A percentile compares a stretch with the other conserved stretches of the same genome.
Evolutionary conservation across 2,888 invertebrate genomes (phyloP).

Genomic region (Pardosa pseudoannulata): DNA sequence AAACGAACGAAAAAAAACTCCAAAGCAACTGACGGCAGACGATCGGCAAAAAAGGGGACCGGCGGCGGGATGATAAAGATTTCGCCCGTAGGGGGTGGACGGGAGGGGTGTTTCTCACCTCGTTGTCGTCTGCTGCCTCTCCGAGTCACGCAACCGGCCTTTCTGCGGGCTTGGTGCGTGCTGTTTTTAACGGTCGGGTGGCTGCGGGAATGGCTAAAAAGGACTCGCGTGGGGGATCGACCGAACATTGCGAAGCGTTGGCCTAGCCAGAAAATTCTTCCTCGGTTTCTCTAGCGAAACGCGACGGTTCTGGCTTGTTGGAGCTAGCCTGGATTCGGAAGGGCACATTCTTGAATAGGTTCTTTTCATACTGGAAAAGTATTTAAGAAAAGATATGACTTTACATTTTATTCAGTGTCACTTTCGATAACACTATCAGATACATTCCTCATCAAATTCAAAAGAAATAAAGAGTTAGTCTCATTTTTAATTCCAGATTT

Average conservation of each 20-base stretch:
- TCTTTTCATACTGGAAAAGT: no score
- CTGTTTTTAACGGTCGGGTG: slow-evolving; percentile 66
- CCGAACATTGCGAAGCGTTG: not conserved
- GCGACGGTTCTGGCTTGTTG: no score
- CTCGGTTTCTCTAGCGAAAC: no score
- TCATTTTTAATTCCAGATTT: no score
- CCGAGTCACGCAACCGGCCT: slow-evolving; percentile 36
- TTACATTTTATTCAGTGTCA: no score
- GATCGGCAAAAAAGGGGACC: slow-evolving; percentile 17
- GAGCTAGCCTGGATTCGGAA: no score
- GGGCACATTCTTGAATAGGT: no score
- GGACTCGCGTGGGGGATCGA: not conserved
- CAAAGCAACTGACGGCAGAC: slow-evolving; percentile 17
- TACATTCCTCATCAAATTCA: no score
- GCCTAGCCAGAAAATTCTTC: no score
- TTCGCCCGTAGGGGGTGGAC: slow-evolving; percentile 21
- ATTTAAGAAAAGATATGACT: no score
- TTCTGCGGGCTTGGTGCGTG: slow-evolving; percentile 40
- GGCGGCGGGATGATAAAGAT: slow-evolving; percentile 37
- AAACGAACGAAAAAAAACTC: not conserved
- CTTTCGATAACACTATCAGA: no score
- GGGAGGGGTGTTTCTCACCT: slow-evolving; percentile 61
- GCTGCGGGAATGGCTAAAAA: slow-evolving; percentile 26
- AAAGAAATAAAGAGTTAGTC: no score
- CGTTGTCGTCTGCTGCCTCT: slow-evolving; percentile 41